Evolutionary conservation across 1,140 invertebrate species (phyloP).

Genomic region (Bombus soroeensis): DNA sequence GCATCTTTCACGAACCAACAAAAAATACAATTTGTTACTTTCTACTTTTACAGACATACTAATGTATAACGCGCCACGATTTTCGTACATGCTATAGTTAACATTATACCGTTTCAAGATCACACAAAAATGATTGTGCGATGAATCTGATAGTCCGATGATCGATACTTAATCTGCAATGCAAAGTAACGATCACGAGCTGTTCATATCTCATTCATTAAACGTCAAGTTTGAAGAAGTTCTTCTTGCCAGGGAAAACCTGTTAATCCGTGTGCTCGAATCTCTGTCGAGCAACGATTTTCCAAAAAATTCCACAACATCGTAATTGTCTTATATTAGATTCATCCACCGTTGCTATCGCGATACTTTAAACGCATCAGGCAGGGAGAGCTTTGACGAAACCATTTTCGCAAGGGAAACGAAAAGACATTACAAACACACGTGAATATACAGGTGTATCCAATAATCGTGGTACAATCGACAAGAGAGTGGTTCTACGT

Average conservation of each 20-base stretch:
- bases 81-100: not conserved
- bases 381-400: not conserved
- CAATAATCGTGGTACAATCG: not conserved
- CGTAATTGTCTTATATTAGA: not conserved
- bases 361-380: not conserved
- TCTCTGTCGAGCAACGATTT: not conserved
- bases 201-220: conserved; percentile 34
- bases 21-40: not conserved
- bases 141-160: not conserved
- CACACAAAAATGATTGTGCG: not conserved
- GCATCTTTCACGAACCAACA: not conserved
- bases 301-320: not conserved
- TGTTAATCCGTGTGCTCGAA: not conserved
- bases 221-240: conserved; percentile 7
- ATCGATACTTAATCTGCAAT: conserved; percentile 40
- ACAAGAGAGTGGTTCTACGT: not conserved
- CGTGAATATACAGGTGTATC: not conserved
- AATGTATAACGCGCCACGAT: not conserved
- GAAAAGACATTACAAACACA: not conserved
- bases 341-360: not conserved
- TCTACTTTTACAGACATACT: not conserved
- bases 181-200: conserved; percentile 23
- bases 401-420: no score
- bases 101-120: not conserved
- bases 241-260: not conserved